Percentiles rank a stretch among this genome's conserved stretches.
These are phyloP conservation scores for Drosophila leonis DNA, from an alignment of 2,888 invertebrate genomes.

Conservation along the genomic window DNA sequence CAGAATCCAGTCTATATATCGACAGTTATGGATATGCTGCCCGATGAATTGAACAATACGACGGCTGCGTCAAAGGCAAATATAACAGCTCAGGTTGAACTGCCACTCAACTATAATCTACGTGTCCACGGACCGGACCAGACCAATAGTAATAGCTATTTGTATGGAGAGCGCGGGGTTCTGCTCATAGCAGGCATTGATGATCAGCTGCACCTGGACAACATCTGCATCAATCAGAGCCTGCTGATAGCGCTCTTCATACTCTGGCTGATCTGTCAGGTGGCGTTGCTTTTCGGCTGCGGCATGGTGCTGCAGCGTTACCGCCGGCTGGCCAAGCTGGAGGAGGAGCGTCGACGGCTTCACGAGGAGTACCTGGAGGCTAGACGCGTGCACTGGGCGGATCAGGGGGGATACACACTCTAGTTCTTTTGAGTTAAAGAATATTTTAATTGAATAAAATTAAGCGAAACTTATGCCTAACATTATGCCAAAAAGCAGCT, in stretches of 20 bases:
- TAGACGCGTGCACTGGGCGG: constrained; percentile 91
- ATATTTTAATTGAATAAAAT: constrained; percentile 70
- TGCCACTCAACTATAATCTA: constrained; percentile 86
- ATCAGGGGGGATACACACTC: constrained; percentile 85
- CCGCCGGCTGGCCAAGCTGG: constrained; percentile 86
- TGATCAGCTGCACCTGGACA: constrained; percentile 81
- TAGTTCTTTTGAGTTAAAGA: constrained; percentile 63
- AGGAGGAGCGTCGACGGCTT: constrained; percentile 85
- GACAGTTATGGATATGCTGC: constrained; percentile 78
- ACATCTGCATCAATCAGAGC: constrained; percentile 88
- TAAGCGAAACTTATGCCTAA: constrained; percentile 55
- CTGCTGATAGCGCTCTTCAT: constrained; percentile 89
- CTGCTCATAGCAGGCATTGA: constrained; percentile 87
- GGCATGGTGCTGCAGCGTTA: constrained; percentile 87
- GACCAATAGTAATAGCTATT: constrained; percentile 85
- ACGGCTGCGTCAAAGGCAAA: constrained; percentile 13
- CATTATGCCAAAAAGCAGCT: constrained; percentile 13
- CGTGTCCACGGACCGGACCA: constrained; percentile 88
- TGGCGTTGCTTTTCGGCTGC: constrained; percentile 87
- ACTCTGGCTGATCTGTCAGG: constrained; percentile 88
- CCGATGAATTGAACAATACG: constrained; percentile 45
- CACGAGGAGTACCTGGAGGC: constrained; percentile 89
- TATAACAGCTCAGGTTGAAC: constrained; percentile 43
- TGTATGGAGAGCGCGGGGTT: constrained; percentile 88
- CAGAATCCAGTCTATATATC: constrained; percentile 84